phyloP scores from a whole-genome alignment of 2,888 invertebrate species.

The Xylota sylvarum region DNA sequence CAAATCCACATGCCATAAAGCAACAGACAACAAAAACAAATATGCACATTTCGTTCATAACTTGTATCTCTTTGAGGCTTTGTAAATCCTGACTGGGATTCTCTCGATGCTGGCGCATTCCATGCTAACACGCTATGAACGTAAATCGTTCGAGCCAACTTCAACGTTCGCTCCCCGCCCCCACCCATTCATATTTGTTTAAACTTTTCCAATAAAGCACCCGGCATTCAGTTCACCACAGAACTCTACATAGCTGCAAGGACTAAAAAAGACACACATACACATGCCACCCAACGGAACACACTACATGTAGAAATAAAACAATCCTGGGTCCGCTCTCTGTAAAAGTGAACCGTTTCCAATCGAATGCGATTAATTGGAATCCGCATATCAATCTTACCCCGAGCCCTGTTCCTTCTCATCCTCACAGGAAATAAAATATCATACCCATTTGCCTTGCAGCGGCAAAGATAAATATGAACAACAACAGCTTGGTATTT shows the following conservation, averaged over 20 bases:
- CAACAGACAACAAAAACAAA: background rate
- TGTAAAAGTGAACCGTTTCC: conserved; percentile 68
- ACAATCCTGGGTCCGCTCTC: conserved; percentile 1
- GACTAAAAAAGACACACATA: conserved; percentile 28
- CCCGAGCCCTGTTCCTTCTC: background rate
- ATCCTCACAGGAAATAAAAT: conserved; percentile 65
- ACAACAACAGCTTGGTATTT: conserved; percentile 50
- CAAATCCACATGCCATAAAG: conserved; percentile 14
- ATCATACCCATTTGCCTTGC: conserved; percentile 62
- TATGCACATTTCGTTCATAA: conserved; percentile 15
- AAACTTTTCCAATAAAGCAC: conserved; percentile 75
- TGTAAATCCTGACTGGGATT: conserved; percentile 17
- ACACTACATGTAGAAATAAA: conserved; percentile 10
- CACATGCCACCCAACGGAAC: conserved; percentile 1
- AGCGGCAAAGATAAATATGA: conserved; percentile 71
- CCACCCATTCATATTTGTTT: conserved; percentile 61
- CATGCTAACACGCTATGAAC: conserved; percentile 48
- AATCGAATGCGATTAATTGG: conserved; percentile 77
- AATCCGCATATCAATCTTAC: conserved; percentile 76
- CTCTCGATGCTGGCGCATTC: conserved; percentile 27
- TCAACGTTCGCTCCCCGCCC: no score
- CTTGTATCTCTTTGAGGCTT: conserved; percentile 25
- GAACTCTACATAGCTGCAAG: conserved; percentile 39
- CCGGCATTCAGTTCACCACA: conserved; percentile 56
- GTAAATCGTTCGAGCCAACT: conserved; percentile 56